phyloP scores from a whole-genome alignment of 2,113 vertebrate genomes.

The Saguinus midas region DNA sequence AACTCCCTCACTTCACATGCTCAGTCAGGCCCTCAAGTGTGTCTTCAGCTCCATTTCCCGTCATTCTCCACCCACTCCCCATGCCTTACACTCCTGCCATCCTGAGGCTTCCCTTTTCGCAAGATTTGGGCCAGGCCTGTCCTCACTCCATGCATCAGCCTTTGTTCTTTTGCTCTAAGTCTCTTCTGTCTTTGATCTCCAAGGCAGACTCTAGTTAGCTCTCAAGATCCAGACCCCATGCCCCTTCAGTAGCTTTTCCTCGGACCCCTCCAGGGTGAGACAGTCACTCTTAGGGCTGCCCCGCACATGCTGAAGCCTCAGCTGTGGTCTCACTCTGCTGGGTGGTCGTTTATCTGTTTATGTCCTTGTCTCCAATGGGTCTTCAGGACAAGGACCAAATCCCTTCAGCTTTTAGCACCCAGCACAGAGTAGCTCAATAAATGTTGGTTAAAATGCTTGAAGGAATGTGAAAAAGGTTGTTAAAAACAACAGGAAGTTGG shows the following conservation, averaged over 20 bases:
- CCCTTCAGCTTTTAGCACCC: neutral
- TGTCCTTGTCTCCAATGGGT: neutral
- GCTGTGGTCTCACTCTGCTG: neutral
- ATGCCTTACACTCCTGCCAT: neutral
- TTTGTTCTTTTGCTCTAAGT: neutral
- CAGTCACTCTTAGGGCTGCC: neutral
- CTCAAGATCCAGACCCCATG: neutral
- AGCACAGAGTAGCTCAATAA: neutral
- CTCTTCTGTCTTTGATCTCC: neutral
- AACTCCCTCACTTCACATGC: neutral
- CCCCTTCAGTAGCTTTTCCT: neutral
- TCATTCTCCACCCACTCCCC: neutral
- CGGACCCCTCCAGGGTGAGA: neutral
- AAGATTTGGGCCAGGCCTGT: neutral
- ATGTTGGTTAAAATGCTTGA: neutral
- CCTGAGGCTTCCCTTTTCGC: no score
- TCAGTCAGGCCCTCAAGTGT: neutral
- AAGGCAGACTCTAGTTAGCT: neutral
- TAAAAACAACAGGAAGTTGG: neutral
- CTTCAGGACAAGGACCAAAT: neutral
- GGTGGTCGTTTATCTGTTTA: neutral
- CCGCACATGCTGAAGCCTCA: fast-evolving
- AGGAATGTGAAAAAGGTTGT: neutral
- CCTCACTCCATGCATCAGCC: neutral
- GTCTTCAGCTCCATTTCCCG: neutral